Evolutionary conservation across 2,113 vertebrate species (phyloP).

Genomic region (Tenebrosternarchus preto): DNA sequence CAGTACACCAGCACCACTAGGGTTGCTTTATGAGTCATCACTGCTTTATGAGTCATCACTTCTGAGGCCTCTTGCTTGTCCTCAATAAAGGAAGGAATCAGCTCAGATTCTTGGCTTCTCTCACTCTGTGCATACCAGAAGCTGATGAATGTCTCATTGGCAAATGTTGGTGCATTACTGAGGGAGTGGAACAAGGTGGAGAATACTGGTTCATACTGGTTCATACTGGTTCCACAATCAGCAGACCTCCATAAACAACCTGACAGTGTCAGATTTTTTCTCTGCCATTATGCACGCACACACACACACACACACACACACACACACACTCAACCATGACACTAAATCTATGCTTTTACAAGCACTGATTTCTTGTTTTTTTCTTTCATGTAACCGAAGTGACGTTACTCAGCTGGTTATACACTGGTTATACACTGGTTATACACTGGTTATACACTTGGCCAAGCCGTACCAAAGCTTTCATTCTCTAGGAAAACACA

Average conservation of each 20-base stretch:
- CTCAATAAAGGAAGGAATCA: constrained; percentile 13
- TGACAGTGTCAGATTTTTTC: constrained; percentile 64
- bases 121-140: constrained; percentile 57
- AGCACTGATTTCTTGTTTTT: not conserved
- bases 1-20: not conserved
- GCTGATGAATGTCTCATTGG: constrained; percentile 59
- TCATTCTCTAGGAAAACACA: not conserved
- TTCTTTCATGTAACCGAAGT: not conserved
- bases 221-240: constrained; percentile 43
- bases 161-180: constrained; percentile 75
- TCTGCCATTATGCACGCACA: constrained; percentile 18
- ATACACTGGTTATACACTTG: not conserved
- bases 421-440: too few species aligned
- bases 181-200: constrained; percentile 57
- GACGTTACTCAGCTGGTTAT: not conserved
- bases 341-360: not conserved
- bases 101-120: constrained; percentile 47
- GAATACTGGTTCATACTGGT: not conserved
- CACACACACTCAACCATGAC: not conserved
- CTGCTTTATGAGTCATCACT: constrained; percentile 1
- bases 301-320: not conserved
- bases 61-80: constrained; percentile 14
- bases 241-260: constrained; percentile 63
- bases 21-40: not conserved
- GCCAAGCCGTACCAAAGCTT: not conserved